A percentile compares a stretch with the other conserved stretches of the same genome.
phyloP scores from a whole-genome alignment of 2,797 vertebrate species.

The Dendrocincla tyrannina region DNA sequence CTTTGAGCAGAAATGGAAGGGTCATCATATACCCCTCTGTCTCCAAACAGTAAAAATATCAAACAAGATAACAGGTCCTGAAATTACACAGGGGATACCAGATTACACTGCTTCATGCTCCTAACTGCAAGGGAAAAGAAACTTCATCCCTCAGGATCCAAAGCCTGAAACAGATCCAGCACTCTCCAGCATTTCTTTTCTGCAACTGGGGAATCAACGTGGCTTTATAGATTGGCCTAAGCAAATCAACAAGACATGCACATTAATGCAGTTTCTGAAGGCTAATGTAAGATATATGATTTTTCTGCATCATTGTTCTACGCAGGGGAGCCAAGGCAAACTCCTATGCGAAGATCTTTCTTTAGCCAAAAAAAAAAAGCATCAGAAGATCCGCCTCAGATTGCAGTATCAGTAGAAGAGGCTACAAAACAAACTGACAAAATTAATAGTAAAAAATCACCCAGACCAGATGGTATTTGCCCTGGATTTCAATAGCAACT shows the following conservation, averaged over 20 bases:
- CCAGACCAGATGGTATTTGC: background rate
- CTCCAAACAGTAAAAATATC: background rate
- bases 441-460: background rate
- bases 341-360: background rate
- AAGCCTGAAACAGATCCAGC: background rate
- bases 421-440: background rate
- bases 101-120: background rate
- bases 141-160: background rate
- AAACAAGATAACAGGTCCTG: background rate
- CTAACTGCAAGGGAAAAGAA: background rate
- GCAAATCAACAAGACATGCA: background rate
- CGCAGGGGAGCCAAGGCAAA: fast-evolving
- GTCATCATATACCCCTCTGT: background rate
- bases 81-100: background rate
- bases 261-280: background rate
- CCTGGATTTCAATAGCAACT: background rate
- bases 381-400: background rate
- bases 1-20: background rate
- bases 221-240: background rate
- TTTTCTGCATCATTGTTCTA: background rate
- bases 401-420: background rate
- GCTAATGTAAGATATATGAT: background rate
- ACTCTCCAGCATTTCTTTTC: background rate
- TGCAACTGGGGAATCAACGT: background rate
- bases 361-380: background rate